phyloP scores from a whole-genome alignment of 2,113 vertebrate species.

The Petroica traversi region DNA sequence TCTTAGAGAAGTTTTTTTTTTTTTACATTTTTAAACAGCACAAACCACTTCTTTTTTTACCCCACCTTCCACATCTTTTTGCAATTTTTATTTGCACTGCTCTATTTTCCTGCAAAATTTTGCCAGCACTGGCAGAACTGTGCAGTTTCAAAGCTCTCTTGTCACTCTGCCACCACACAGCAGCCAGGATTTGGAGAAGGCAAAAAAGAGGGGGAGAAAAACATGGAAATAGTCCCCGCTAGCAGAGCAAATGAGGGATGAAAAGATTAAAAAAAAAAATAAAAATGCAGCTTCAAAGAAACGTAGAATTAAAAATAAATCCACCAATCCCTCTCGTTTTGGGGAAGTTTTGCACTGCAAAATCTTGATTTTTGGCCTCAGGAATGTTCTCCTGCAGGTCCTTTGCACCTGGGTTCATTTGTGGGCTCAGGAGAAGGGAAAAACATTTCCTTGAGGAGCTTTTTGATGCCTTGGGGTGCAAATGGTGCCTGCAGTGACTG shows the following conservation, averaged over 20 bases:
- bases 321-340: background rate
- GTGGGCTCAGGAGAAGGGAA: background rate
- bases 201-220: background rate
- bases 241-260: background rate
- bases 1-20: background rate
- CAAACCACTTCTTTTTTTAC: background rate
- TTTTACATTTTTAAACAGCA: background rate
- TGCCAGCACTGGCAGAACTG: background rate
- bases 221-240: background rate
- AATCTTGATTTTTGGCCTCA: background rate
- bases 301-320: background rate
- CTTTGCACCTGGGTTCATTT: background rate
- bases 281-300: background rate
- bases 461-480: background rate
- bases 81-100: background rate
- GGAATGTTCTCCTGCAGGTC: background rate
- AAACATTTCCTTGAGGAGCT: background rate
- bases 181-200: background rate
- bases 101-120: background rate
- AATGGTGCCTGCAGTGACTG: background rate
- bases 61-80: rapidly evolving
- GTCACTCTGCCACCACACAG: background rate
- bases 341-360: background rate
- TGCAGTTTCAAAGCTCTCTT: background rate
- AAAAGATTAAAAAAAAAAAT: background rate